A percentile compares a stretch with the other conserved stretches of the same genome.
Evolutionary conservation across 2,797 vertebrate genomes (phyloP).

Genomic region (Corythornis leucogaster): DNA sequence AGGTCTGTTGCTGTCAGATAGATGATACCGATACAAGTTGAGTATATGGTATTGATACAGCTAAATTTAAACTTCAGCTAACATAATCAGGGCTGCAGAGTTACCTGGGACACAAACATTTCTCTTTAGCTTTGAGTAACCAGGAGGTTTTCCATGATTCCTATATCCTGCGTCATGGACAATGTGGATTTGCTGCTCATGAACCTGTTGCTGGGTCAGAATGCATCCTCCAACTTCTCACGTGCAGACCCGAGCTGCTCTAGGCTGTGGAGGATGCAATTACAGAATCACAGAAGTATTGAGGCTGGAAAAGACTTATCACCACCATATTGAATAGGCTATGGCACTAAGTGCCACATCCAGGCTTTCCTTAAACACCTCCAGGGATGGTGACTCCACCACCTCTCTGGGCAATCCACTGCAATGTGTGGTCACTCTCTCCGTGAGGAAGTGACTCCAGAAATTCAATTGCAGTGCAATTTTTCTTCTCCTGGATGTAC

Average conservation of each 20-base stretch:
- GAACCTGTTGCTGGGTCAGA: not conserved
- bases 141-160: not conserved
- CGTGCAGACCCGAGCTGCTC: fast-evolving
- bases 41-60: not conserved
- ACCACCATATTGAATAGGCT: no score
- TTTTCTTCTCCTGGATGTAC: not conserved
- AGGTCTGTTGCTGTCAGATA: fast-evolving
- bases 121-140: not conserved
- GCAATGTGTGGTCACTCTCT: no score
- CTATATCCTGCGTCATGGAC: not conserved
- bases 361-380: no score
- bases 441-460: no score
- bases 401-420: no score
- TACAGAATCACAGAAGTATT: not conserved
- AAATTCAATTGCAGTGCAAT: fast-evolving
- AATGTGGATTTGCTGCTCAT: not conserved
- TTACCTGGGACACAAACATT: not conserved
- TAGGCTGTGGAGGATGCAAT: fast-evolving
- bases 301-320: no score
- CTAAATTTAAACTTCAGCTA: not conserved
- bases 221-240: not conserved
- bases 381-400: no score
- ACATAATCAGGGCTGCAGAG: not conserved
- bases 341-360: no score
- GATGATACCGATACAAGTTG: fast-evolving